A percentile compares a stretch with the other conserved stretches of the same genome.
Conservation (phyloP, 1,140 invertebrate species). For the Gonatopus flavifemur region DNA sequence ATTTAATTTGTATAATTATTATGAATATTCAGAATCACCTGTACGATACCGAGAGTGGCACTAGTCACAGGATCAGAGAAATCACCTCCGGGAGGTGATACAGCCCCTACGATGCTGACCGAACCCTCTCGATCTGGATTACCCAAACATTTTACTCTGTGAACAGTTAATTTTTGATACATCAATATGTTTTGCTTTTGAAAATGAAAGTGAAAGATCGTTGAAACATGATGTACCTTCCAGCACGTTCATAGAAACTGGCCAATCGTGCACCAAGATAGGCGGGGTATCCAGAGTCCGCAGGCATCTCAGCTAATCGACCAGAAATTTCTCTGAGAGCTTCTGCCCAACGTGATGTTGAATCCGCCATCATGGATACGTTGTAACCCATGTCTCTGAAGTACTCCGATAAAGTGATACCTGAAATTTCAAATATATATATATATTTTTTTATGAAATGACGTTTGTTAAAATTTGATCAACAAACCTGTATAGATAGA, state of each 20-base stretch:
- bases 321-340: constrained; percentile 99
- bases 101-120: constrained; percentile 99
- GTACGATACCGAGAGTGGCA: constrained; percentile 98
- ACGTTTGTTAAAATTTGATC: too few relatives aligned
- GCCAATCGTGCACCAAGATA: constrained; percentile 97
- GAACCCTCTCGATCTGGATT: constrained; percentile 97
- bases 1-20: neutral
- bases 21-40: constrained; percentile 61
- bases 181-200: neutral
- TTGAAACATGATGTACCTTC: constrained; percentile 55
- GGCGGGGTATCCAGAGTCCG: constrained; percentile 98
- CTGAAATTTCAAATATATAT: constrained; percentile 49
- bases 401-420: constrained; percentile 98
- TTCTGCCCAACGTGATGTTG: constrained; percentile 99
- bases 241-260: constrained; percentile 99
- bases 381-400: constrained; percentile 99
- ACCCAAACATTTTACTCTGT: constrained; percentile 93
- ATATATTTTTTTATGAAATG: neutral
- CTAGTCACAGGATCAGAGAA: constrained; percentile 99
- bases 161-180: constrained; percentile 11
- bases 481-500: constrained; percentile 94
- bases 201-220: neutral
- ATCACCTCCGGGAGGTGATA: constrained; percentile 99
- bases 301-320: constrained; percentile 99
- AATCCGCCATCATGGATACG: constrained; percentile 99